Evolutionary conservation across 2,113 vertebrate species (phyloP).

Genomic region (Entosphenus tridentatus): DNA sequence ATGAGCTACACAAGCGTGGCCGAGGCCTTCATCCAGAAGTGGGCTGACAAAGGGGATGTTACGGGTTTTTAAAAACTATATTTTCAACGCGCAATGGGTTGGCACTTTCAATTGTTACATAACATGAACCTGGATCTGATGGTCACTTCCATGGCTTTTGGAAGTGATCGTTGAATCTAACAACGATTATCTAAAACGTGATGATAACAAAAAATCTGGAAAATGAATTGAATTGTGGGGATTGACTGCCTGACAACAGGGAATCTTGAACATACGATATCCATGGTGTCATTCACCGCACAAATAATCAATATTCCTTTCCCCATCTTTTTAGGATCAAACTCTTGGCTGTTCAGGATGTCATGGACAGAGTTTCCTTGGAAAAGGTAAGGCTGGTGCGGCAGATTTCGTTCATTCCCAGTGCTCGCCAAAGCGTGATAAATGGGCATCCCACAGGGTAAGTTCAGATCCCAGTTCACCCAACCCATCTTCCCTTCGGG

Average conservation of each 20-base stretch:
- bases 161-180: not conserved
- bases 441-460: not conserved
- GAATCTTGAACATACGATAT: not conserved
- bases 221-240: not conserved
- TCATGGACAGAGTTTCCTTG: slow-evolving; percentile 9
- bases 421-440: not conserved
- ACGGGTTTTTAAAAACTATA: too few species aligned
- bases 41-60: too few species aligned
- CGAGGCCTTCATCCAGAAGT: too few species aligned
- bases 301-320: slow-evolving; percentile 6
- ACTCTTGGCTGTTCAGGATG: slow-evolving; percentile 9
- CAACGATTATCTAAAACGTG: not conserved
- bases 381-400: slow-evolving; percentile 7
- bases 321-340: slow-evolving; percentile 7
- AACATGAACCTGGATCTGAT: too few species aligned
- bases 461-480: not conserved
- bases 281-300: not conserved
- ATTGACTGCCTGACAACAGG: not conserved
- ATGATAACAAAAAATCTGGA: not conserved
- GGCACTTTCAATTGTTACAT: too few species aligned
- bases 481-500: not conserved
- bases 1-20: too few species aligned
- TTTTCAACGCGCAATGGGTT: too few species aligned
- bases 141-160: not conserved
- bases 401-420: too few species aligned